phyloP scores from a whole-genome alignment of 2,113 vertebrate species.

The Salvelinus namaycush region DNA sequence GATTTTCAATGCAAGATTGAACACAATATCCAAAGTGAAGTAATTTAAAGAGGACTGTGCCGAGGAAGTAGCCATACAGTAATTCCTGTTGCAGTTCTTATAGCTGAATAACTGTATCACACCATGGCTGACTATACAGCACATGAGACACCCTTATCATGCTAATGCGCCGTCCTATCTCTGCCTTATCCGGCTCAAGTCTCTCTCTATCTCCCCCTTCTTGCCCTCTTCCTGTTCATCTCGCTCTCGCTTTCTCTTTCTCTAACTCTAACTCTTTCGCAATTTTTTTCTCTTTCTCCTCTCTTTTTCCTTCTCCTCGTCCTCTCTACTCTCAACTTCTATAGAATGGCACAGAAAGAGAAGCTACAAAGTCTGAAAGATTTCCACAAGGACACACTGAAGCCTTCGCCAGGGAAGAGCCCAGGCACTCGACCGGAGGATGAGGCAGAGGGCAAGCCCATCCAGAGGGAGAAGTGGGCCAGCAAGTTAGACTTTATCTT shows the following conservation, averaged over 20 bases:
- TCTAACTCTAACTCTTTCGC: neutral
- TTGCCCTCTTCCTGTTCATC: conserved; percentile 5
- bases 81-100: neutral
- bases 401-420: conserved; percentile 96
- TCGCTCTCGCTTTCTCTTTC: neutral
- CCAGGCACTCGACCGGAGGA: conserved; percentile 93
- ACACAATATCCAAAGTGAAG: neutral
- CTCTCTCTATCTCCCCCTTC: neutral
- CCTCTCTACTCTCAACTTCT: conserved; percentile 20
- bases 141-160: conserved; percentile 51
- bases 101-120: neutral
- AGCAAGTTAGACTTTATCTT: conserved; percentile 98
- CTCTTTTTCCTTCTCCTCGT: conserved; percentile 2
- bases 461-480: conserved; percentile 96
- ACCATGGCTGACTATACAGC: conserved; percentile 15
- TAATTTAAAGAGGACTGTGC: too few relatives aligned
- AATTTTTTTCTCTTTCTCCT: neutral
- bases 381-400: conserved; percentile 98
- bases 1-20: too few relatives aligned
- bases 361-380: conserved; percentile 97
- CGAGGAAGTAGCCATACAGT: neutral
- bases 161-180: conserved; percentile 37
- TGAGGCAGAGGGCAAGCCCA: conserved; percentile 91
- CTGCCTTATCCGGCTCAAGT: conserved; percentile 18
- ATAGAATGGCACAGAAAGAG: conserved; percentile 93